These are phyloP conservation scores for Puntigrus tetrazona DNA, from an alignment of 2,113 vertebrate species.

Conservation along the genomic window DNA sequence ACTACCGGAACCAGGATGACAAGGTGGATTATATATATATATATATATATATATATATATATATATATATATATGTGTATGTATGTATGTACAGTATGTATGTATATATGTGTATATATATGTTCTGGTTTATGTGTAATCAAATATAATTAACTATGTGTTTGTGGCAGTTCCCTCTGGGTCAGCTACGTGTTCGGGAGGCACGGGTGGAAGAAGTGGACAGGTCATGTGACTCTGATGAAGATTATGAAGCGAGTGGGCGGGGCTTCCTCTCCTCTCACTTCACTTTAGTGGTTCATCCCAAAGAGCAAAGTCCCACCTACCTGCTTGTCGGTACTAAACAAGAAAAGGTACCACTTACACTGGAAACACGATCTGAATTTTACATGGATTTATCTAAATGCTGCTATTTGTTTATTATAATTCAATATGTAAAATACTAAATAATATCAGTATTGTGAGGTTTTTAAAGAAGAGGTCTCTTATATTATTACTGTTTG, in stretches of 20 bases:
- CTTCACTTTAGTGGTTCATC: conserved; percentile 84
- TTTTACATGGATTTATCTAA: background rate
- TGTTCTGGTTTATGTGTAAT: background rate
- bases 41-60: too few relatives aligned
- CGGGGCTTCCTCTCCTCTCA: conserved; percentile 85
- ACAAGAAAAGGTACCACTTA: conserved; percentile 82
- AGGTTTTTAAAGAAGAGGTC: background rate
- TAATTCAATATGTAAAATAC: background rate
- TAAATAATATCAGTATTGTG: too few relatives aligned
- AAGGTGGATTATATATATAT: too few relatives aligned
- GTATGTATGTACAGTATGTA: too few relatives aligned
- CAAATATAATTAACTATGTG: background rate
- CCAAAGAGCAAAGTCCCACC: conserved; percentile 85
- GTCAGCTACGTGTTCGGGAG: conserved; percentile 78
- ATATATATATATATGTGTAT: too few relatives aligned
- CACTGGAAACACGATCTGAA: background rate
- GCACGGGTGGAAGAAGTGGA: conserved; percentile 88
- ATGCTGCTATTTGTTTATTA: background rate
- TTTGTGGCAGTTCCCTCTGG: conserved; percentile 77
- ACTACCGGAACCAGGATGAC: conserved; percentile 87
- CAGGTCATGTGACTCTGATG: conserved; percentile 88
- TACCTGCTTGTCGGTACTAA: conserved; percentile 89
- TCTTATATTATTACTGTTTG: background rate
- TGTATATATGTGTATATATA: too few relatives aligned
- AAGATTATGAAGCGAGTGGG: conserved; percentile 84